Conservation (phyloP, 2,888 invertebrate species). For the Amphipyra tragopoginis region DNA sequence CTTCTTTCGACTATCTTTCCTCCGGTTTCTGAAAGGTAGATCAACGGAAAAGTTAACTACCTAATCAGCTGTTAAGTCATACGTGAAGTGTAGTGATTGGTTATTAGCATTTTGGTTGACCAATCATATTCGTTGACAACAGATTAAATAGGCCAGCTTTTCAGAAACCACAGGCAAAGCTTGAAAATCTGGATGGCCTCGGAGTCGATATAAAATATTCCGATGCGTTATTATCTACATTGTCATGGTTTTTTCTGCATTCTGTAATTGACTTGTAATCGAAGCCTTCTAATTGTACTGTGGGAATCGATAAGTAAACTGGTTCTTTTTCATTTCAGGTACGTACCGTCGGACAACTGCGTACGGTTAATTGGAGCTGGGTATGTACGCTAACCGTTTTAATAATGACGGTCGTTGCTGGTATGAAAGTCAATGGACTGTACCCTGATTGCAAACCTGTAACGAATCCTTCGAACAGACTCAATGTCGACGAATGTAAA, state of each 20-base stretch:
- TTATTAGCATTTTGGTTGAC: too few relatives aligned
- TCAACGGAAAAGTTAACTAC: too few relatives aligned
- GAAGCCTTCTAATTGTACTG: conserved; percentile 66
- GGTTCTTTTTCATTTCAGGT: conserved; percentile 74
- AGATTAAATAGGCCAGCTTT: too few relatives aligned
- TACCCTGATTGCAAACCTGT: conserved; percentile 61
- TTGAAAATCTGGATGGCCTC: conserved; percentile 49
- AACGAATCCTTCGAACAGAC: conserved; percentile 48
- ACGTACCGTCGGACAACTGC: conserved; percentile 62
- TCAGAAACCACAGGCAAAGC: too few relatives aligned
- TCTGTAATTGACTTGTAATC: conserved; percentile 60
- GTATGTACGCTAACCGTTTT: conserved; percentile 63
- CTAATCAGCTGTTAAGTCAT: too few relatives aligned
- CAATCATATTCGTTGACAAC: too few relatives aligned
- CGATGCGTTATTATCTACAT: conserved; percentile 54
- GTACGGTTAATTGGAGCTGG: conserved; percentile 59
- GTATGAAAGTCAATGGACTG: conserved; percentile 57
- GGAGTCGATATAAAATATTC: conserved; percentile 46
- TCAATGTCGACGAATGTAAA: conserved; percentile 54
- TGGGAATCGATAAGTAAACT: conserved; percentile 68
- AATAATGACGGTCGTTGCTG: conserved; percentile 52
- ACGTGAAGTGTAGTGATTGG: too few relatives aligned
- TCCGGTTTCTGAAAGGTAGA: too few relatives aligned
- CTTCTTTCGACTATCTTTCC: conserved; percentile 49
- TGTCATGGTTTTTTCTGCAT: conserved; percentile 52